Percentiles rank a stretch among this genome's conserved stretches.
Evolutionary conservation across 2,888 invertebrate species (phyloP).

Genomic region (Leptarthrus brevirostris): DNA sequence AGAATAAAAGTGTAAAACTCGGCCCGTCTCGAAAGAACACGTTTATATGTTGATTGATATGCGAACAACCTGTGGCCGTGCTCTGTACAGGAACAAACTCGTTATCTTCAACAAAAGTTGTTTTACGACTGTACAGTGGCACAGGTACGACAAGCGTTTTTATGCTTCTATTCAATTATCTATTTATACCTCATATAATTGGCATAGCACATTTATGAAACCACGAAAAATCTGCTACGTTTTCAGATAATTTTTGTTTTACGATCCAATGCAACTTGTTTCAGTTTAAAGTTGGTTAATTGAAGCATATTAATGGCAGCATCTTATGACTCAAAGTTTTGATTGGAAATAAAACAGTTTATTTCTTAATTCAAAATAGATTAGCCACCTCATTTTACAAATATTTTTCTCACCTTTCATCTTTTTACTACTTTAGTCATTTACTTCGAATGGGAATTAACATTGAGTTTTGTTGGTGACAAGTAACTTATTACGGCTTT

Average conservation of each 20-base stretch:
- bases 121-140: slow-evolving; percentile 43
- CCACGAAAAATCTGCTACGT: slow-evolving; percentile 12
- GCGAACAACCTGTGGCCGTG: background rate
- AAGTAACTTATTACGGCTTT: no score
- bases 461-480: no score
- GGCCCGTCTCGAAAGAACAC: background rate
- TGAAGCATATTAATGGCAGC: slow-evolving; percentile 6
- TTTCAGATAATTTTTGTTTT: slow-evolving; percentile 19
- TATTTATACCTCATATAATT: slow-evolving; percentile 38
- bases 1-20: background rate
- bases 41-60: slow-evolving; percentile 8
- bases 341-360: slow-evolving; percentile 34
- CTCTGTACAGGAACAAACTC: slow-evolving; percentile 11
- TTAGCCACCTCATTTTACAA: background rate
- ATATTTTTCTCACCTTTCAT: background rate
- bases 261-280: background rate
- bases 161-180: slow-evolving; percentile 42
- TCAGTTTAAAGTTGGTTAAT: slow-evolving; percentile 27
- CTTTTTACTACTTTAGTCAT: no score
- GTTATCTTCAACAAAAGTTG: slow-evolving; percentile 30
- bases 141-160: slow-evolving; percentile 26
- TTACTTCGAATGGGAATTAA: no score
- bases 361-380: slow-evolving; percentile 22
- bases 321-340: slow-evolving; percentile 4
- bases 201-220: slow-evolving; percentile 36